Base-by-base conservation (phyloP, 1,140 invertebrate genomes). In the Pollicipes pollicipes region DNA sequence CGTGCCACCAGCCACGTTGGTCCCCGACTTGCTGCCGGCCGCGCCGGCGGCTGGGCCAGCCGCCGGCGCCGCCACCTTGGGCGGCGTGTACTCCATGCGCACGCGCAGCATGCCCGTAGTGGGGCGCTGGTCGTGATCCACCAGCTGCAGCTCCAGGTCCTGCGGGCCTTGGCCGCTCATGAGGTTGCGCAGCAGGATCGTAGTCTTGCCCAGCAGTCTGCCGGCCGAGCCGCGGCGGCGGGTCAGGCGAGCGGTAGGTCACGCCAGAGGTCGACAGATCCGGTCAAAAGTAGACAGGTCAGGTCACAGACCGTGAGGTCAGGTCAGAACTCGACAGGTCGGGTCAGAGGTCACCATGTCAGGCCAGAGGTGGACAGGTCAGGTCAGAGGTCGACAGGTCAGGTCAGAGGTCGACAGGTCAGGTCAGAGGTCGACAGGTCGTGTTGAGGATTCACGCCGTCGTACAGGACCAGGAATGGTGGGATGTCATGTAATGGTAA, bases 191-290 rank as follows among this genome's bases (percentile, higher is more conserved):
- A 81, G 73, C 0, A 76, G 75, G 13, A 80, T 72, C 68, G 75
- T 78, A 0, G 76, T 75, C 58, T 76, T 77, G 6, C 79, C 80
- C 6, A 81, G 73, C 64, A 79, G 72, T 73, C 80, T 76, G 31
- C n/a, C n/a, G n/a, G n/a, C n/a, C n/a, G n/a, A n/a, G n/a, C n/a
- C n/a, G n/a, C n/a, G n/a, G n/a, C n/a, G n/a, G n/a, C n/a, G n/a
- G n/a, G n/a, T n/a, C n/a, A n/a, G n/a, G n/a, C n/a, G n/a, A n/a
- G n/a, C n/a, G n/a, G n/a, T n/a, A n/a, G n/a, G n/a, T 69, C 8
- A n/a, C 63, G 1, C 37, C 10, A 32, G 8, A 26, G 27, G 29
- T 10, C 4, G 4, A 31, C 1, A 27, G 10, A 63, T 31, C 4
- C 28, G 27, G 0, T 63, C 1, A 21, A 3, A 27, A 4, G 26